Conservation (phyloP, 2,888 invertebrate species). For the Desoria tigrina region DNA sequence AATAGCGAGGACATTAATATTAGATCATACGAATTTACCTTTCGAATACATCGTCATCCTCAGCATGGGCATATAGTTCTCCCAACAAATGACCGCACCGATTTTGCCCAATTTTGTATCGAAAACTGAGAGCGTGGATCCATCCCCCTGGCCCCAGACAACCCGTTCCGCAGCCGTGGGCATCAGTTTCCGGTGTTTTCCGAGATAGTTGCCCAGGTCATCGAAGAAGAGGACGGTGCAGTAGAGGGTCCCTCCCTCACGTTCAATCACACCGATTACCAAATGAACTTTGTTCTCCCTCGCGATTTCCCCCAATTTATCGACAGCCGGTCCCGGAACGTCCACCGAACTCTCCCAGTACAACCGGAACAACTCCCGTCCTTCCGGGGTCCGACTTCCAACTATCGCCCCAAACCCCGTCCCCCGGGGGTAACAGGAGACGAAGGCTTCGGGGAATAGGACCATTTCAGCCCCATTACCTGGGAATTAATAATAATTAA, state of each 20-base stretch:
- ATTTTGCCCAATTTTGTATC: constrained; percentile 38
- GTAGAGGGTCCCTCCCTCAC: constrained; percentile 37
- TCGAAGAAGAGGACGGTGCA: constrained; percentile 38
- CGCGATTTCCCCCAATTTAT: constrained; percentile 28
- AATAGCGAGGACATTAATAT: neutral
- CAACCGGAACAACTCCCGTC: constrained; percentile 36
- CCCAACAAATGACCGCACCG: constrained; percentile 44
- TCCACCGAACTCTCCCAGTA: constrained; percentile 42
- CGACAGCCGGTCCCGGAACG: constrained; percentile 39
- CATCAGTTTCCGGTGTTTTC: constrained; percentile 42
- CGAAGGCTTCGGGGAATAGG: constrained; percentile 45
- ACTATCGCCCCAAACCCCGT: constrained; percentile 26
- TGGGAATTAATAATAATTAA: too few relatives aligned
- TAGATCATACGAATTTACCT: too few relatives aligned
- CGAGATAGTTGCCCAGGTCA: constrained; percentile 29
- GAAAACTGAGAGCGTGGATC: constrained; percentile 35
- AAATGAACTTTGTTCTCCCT: constrained; percentile 31
- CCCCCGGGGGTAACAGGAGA: constrained; percentile 44
- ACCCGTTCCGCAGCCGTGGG: constrained; percentile 41
- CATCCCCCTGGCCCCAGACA: constrained; percentile 43
- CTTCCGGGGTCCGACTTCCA: constrained; percentile 29
- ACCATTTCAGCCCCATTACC: constrained; percentile 40
- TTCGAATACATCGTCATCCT: constrained; percentile 41
- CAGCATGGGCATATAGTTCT: constrained; percentile 43
- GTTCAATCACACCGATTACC: constrained; percentile 41